Percentiles rank a stretch among this genome's conserved stretches.
Evolutionary conservation across 2,113 vertebrate genomes (phyloP).

Genomic region (Ptilorrhoa leucosticta): DNA sequence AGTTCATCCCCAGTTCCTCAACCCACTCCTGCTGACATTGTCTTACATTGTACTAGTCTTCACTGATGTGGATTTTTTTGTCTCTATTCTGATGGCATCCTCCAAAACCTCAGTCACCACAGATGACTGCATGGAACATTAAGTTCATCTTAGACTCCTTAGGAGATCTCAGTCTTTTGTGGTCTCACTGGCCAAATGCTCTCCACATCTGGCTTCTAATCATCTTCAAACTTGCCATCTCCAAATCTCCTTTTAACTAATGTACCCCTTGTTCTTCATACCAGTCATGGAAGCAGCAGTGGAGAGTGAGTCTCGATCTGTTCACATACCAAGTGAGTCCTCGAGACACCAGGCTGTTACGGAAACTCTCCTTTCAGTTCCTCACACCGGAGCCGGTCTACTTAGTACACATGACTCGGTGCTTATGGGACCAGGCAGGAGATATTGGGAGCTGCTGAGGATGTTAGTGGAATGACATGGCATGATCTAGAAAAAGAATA

Average conservation of each 20-base stretch:
- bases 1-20: not conserved
- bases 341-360: not conserved
- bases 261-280: not conserved
- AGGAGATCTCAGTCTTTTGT: not conserved
- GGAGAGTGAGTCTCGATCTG: not conserved
- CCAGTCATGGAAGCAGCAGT: not conserved
- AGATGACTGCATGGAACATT: not conserved
- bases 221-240: not conserved
- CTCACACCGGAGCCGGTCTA: not conserved
- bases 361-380: not conserved
- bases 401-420: accelerated
- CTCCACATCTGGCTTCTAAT: not conserved
- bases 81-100: not conserved
- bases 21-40: not conserved
- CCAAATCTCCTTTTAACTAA: not conserved
- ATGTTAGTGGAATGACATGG: not conserved
- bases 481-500: not conserved
- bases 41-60: not conserved
- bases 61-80: accelerated
- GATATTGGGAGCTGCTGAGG: not conserved
- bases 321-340: not conserved
- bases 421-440: not conserved
- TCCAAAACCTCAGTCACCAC: not conserved
- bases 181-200: not conserved
- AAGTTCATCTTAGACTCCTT: not conserved